Evolutionary conservation across 1,140 invertebrate species (phyloP).

Genomic region (Apis dorsata): DNA sequence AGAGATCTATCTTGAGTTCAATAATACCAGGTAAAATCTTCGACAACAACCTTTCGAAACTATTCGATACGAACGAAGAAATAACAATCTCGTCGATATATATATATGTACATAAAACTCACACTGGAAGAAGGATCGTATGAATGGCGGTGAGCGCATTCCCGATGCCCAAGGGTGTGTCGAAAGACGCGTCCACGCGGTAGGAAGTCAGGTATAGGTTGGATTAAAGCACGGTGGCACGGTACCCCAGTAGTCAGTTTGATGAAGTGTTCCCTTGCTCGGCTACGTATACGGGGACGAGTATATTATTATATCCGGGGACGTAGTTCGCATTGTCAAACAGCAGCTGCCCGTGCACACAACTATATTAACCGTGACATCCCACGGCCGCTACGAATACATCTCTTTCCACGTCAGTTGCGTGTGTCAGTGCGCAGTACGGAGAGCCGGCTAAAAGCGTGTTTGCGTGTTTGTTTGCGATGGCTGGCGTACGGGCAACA

Average conservation of each 20-base stretch:
- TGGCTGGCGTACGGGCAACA: conserved; percentile 65
- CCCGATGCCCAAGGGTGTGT: not conserved
- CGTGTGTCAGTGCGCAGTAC: not conserved
- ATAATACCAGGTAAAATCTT: too few relatives aligned
- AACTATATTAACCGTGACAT: conserved; percentile 76
- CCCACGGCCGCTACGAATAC: conserved; percentile 39
- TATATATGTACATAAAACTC: not conserved
- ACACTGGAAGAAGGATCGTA: too few relatives aligned
- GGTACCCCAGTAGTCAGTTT: conserved; percentile 68
- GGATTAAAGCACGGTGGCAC: conserved; percentile 47
- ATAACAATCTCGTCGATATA: not conserved
- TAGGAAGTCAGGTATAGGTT: conserved; percentile 41
- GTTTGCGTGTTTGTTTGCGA: conserved; percentile 78
- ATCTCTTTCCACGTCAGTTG: not conserved
- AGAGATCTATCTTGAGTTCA: too few relatives aligned
- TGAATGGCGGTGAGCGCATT: not conserved
- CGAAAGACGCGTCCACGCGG: not conserved
- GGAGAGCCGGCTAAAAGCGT: conserved; percentile 6
- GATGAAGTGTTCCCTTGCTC: conserved; percentile 72
- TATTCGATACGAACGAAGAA: not conserved
- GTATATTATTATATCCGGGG: conserved; percentile 77
- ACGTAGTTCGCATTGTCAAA: conserved; percentile 76
- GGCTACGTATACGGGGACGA: conserved; percentile 63
- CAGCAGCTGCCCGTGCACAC: conserved; percentile 74
- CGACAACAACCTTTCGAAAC: too few relatives aligned